Base-by-base conservation (phyloP, 2,888 invertebrate genomes). In the Pseudeuparius sepicola region DNA sequence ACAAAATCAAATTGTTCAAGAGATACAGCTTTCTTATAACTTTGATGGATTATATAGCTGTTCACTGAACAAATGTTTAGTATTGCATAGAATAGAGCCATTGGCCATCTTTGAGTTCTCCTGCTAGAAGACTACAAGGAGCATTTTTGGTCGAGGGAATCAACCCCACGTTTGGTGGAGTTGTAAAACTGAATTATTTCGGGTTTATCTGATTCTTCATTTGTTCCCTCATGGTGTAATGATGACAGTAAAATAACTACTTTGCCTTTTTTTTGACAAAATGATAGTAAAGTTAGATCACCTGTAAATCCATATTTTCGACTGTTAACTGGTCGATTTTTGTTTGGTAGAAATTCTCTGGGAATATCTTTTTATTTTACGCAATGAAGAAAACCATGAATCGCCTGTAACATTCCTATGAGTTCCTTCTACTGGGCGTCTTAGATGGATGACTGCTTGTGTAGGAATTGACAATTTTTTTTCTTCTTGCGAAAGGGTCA, bases 361-460 rank as follows among this genome's bases (percentile, higher is more conserved):
- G 32, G 32, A 24, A 32, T 24, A 10, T 26, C 34, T 32, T 16
- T 34, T 35, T 35, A 35, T 35, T 35, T 30, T n/a, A n/a, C n/a
- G n/a, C n/a, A n/a, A n/a, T n/a, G 31, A 36, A 5, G 36, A 25
- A 12, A 36, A 36, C 31, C 31, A 31, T 6, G 30, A 31, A 14
- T 36, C 36, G 12, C 36, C 24, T n/a, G 31, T 30, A 31, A 36
- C 16, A 31, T 32, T 32, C 18, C 36, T 30, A 33, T 36, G 30
- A 12, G 36, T 36, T 14, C 31, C 31, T 36, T 14, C 31, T 11
- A 32, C 18, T 10, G 20, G 35, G 13, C 4, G 16, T 16, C 20
- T 23, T 24, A 36, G 36, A 31, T 36, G 31, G 10, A 36, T 31
- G 6, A 32, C 36, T 25, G 23, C 36, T 23, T 31, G 24, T 24